phyloP scores from a whole-genome alignment of 2,888 invertebrate genomes.

The Synergus japonicus region DNA sequence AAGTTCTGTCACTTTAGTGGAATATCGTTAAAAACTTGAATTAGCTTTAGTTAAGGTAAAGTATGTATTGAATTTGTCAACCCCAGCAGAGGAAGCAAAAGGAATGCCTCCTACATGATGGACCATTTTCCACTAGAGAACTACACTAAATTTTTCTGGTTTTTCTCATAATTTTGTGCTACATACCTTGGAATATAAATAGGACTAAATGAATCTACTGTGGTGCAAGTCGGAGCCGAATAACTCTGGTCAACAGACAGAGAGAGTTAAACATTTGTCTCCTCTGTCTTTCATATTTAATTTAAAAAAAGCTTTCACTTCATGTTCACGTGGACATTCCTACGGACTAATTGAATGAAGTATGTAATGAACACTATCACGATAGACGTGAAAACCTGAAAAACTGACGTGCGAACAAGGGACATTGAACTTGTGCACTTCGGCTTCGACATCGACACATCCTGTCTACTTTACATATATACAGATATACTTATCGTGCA shows the following conservation, averaged over 20 bases:
- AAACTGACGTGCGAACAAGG: not conserved
- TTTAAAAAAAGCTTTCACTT: conserved; percentile 31
- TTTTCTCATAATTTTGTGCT: not conserved
- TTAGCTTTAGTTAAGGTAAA: not conserved
- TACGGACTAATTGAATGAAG: not conserved
- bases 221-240: conserved; percentile 34
- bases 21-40: not conserved
- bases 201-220: conserved; percentile 14
- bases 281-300: conserved; percentile 20
- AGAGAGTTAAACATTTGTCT: conserved; percentile 29
- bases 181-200: conserved; percentile 38
- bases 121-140: not conserved
- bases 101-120: conserved; percentile 1
- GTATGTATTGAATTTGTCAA: not conserved
- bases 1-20: not conserved
- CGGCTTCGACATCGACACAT: not conserved
- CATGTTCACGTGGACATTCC: conserved; percentile 16
- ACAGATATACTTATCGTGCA: not conserved
- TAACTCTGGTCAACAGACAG: conserved; percentile 19
- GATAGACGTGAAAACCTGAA: not conserved
- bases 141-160: not conserved
- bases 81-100: not conserved
- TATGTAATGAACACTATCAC: not conserved
- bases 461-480: not conserved
- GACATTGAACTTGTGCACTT: conserved; percentile 32